Conservation (phyloP, 2,797 vertebrate genomes). For the Lindbergichthys nudifrons region DNA sequence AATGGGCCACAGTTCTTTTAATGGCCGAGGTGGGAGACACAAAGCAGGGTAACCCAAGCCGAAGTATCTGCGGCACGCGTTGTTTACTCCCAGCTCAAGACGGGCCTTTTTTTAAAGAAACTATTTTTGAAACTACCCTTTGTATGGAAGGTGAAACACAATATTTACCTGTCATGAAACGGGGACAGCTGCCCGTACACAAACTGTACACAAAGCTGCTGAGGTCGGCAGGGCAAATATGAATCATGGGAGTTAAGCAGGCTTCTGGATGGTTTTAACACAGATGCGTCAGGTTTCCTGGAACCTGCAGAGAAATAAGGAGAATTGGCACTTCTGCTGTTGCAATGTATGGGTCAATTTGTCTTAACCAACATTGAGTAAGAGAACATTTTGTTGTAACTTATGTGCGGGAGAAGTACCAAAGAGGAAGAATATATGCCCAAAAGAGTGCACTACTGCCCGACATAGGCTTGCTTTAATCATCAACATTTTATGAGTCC, state of each 20-base stretch:
- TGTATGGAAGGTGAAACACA: conserved; percentile 43
- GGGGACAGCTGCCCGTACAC: conserved; percentile 46
- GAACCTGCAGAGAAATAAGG: conserved; percentile 1
- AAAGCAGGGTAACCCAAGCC: conserved; percentile 33
- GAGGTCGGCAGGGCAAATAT: conserved; percentile 18
- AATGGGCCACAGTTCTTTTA: conserved; percentile 30
- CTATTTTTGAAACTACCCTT: conserved; percentile 58
- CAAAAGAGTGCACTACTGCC: background rate
- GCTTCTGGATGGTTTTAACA: background rate
- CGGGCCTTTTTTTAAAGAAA: background rate
- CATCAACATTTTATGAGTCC: background rate
- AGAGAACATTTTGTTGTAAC: conserved; percentile 19
- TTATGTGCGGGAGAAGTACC: conserved; percentile 8
- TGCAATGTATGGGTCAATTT: background rate
- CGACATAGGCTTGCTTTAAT: too few relatives aligned
- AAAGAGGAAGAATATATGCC: background rate
- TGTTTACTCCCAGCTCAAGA: conserved; percentile 38
- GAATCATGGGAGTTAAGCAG: background rate
- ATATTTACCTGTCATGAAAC: conserved; percentile 52
- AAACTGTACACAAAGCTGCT: background rate
- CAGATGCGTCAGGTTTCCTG: background rate
- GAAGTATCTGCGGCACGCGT: conserved; percentile 23
- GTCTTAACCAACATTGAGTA: conserved; percentile 12
- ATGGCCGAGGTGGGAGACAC: conserved; percentile 31
- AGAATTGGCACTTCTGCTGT: background rate